Conservation (phyloP, 2,113 vertebrate genomes). For the Formicarius rufipectus region DNA sequence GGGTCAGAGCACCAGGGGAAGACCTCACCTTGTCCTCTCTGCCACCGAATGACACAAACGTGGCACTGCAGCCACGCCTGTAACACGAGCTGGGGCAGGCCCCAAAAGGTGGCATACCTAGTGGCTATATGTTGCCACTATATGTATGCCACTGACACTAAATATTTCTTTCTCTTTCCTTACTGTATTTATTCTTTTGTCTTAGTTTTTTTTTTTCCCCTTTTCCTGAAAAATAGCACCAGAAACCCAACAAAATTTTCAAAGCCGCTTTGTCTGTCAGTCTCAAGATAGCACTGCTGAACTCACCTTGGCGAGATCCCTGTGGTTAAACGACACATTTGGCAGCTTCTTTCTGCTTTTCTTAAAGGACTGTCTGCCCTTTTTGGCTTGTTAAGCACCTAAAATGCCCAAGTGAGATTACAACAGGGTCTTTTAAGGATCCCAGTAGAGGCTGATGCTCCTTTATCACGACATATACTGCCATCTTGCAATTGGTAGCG, state of each 20-base stretch:
- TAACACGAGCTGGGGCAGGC: too few species aligned
- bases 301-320: not conserved
- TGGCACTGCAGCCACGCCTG: too few species aligned
- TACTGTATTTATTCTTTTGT: not conserved
- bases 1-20: too few species aligned
- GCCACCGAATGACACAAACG: too few species aligned
- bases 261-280: not conserved
- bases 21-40: too few species aligned
- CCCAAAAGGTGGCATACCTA: too few species aligned
- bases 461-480: not conserved
- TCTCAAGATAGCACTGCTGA: not conserved
- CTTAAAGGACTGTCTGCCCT: not conserved
- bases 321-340: not conserved
- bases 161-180: not conserved
- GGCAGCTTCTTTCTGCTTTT: not conserved
- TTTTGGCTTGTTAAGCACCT: slow-evolving; percentile 22
- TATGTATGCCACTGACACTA: too few species aligned
- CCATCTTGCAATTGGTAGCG: not conserved
- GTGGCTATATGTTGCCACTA: not conserved
- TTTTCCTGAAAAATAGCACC: not conserved
- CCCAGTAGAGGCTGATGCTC: not conserved
- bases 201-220: fast-evolving
- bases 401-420: not conserved
- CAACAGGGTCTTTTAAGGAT: not conserved
- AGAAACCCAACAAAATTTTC: not conserved